Evolutionary conservation across 2,888 invertebrate genomes (phyloP).

Genomic region (Drosophila neotestacea): DNA sequence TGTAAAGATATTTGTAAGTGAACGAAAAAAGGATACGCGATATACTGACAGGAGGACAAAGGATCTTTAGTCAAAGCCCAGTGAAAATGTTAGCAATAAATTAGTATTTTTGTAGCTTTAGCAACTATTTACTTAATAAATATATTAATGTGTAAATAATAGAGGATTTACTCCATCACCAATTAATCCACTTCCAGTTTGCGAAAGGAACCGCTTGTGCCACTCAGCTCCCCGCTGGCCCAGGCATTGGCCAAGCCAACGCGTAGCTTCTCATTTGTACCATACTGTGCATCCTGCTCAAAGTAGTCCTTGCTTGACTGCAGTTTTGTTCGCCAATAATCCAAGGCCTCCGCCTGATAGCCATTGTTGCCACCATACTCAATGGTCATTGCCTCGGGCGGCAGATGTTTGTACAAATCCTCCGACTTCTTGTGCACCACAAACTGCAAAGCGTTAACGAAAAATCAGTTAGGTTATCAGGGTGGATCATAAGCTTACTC

Average conservation of each 20-base stretch:
- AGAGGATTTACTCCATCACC: background rate
- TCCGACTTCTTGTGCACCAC: conserved; percentile 79
- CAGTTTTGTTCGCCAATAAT: conserved; percentile 66
- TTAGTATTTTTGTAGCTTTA: conserved; percentile 57
- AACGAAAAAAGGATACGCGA: conserved; percentile 70
- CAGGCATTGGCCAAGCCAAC: conserved; percentile 60
- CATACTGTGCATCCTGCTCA: conserved; percentile 65
- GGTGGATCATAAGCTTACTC: background rate
- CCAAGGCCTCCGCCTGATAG: conserved; percentile 75
- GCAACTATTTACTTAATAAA: conserved; percentile 47
- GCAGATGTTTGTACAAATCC: conserved; percentile 76
- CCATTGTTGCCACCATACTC: conserved; percentile 82
- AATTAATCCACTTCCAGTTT: conserved; percentile 75
- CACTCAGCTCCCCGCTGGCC: conserved; percentile 67
- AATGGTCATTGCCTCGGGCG: conserved; percentile 73
- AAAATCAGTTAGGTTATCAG: background rate
- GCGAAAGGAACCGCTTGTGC: conserved; percentile 77
- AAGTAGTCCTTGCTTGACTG: conserved; percentile 68
- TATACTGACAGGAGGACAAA: conserved; percentile 60
- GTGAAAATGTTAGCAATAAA: conserved; percentile 57
- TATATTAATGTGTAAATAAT: conserved; percentile 6
- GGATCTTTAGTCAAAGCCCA: conserved; percentile 37
- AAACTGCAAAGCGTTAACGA: conserved; percentile 52
- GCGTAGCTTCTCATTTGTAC: conserved; percentile 76
- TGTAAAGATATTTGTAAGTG: conserved; percentile 65